Evolutionary conservation across 2,113 vertebrate genomes (phyloP), one percentile per base, ranked within the genome.

Genomic region (Melanostigma gelatinosum): DNA sequence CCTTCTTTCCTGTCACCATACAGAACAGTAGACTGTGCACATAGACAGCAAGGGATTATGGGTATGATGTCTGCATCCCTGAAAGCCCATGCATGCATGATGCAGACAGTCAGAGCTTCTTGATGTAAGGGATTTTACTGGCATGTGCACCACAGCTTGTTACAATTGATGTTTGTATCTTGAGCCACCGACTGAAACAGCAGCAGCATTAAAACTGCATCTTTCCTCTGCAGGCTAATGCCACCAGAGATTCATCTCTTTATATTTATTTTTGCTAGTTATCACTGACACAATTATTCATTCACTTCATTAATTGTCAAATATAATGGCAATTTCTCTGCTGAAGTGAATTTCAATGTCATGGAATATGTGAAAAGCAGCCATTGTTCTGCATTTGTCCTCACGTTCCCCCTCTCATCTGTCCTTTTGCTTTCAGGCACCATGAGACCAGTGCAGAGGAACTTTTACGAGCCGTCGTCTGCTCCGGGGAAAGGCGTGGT

Each of bases 401-500:
- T 88, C 62, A 82, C 42, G 20, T 77, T 62, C 20, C n/a, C 9
- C n/a, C 57, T 84, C 36, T 82, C 42, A 48, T 63, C 54, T 83
- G 36, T 82, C 72, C 40, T 73, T 29, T 82, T 77, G 16, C 42
- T 72, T 72, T 0, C 82, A 99, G 98, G 98, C 48, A 99, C 97
- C 69, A 97, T 98, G 97, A 96, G 97, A 20, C 97, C 97, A 0
- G 97, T 97, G 16, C 95, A 98, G 82, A 96, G 98, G 65, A 98
- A 97, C 90, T 98, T 99, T 94, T 99, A 97, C 0, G 98, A 99
- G 81, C 98, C 98, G 0, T 98, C 97, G 11, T 99, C 98, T 0
- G 97, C 98, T 0, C 98, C 98, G 0, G 98, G 98, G 12, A 99
- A 99, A 92, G 98, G 97, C 22, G 96, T 99, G 58, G 97, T 99